Percentiles rank a stretch among this genome's conserved stretches.
Conservation (phyloP, 2,113 vertebrate genomes). For the Aphyosemion australe region DNA sequence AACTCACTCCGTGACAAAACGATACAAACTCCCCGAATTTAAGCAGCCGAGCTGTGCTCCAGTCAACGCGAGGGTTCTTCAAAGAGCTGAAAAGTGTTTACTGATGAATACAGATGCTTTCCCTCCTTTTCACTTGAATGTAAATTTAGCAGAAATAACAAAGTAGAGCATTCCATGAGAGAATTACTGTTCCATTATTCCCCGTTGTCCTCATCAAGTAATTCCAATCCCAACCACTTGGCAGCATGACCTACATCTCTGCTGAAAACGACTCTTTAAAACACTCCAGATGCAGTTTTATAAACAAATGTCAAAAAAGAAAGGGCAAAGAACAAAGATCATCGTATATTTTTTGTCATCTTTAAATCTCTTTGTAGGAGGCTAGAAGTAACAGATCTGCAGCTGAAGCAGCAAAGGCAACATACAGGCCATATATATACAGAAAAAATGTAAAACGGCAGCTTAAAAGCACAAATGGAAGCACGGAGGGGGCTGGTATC, state of each 20-base stretch:
- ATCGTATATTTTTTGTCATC: constrained; percentile 3
- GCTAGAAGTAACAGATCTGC: neutral
- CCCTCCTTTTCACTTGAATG: neutral
- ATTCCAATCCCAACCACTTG: constrained; percentile 5
- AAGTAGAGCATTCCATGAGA: constrained; percentile 24
- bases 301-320: constrained; percentile 8
- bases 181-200: constrained; percentile 13
- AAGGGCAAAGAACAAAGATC: constrained; percentile 8
- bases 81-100: no score
- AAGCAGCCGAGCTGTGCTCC: constrained; percentile 15
- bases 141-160: neutral
- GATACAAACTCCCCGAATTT: constrained; percentile 4
- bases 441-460: neutral
- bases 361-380: constrained; percentile 2
- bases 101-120: no score
- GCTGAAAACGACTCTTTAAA: neutral
- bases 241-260: neutral
- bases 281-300: neutral
- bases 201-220: neutral
- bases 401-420: neutral
- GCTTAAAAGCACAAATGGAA: neutral
- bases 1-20: neutral
- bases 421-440: neutral
- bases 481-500: neutral
- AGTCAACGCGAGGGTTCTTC: neutral